Evolutionary conservation across 2,797 vertebrate genomes (phyloP), one percentile per base, ranked within the genome.

Genomic region (Gymnoscopelus braueri): DNA sequence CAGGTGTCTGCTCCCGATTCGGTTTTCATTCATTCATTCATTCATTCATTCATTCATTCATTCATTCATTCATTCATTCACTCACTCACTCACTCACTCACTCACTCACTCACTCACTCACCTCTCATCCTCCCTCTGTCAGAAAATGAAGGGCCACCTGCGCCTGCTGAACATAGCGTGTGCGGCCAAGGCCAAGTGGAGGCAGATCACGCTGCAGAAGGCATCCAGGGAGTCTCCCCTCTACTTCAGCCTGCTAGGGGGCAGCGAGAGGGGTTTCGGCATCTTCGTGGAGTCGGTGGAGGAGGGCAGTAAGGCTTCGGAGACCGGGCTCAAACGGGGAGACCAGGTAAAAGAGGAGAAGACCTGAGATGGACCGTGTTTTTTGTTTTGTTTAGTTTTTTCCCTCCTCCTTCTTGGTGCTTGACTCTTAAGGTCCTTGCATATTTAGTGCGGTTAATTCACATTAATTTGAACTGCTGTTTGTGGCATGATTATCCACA

Each of bases 71-170:
- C 19, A 19, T 1, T 19, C 19, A 19, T 1, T 19, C 19, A 19
- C 67, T 32, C 29, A 63, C 48, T 63, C 9, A 60, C 13, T 19
- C 23, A 29, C 11, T 49, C 15, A 5, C 32, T 35, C 1, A 39
- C 9, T 44, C 1, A 44, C 19, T 56, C 14, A 3, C 74, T 12
- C 49, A 73, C 12, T 24, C 72, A 26, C 12, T 87, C 57, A 57
- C 19, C 32, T n/a, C 23, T 39, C 79, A 69, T 75, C 24, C 68
- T 35, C 71, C 50, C 74, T 5, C 56, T 72, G 66, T 54, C 91
- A 99, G 97, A 98, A 97, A 94, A 99, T 99, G 98, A 98, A 98
- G 77, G 98, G 97, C 66, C 97, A 99, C 74, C 93, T 99, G 85
- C 93, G 97, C 53, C 86, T 99, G 89, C 86, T 99, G 82, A 99